A percentile compares a stretch with the other conserved stretches of the same genome.
Evolutionary conservation across 2,888 invertebrate genomes (phyloP).

Genomic region (Lapara coniferarum): DNA sequence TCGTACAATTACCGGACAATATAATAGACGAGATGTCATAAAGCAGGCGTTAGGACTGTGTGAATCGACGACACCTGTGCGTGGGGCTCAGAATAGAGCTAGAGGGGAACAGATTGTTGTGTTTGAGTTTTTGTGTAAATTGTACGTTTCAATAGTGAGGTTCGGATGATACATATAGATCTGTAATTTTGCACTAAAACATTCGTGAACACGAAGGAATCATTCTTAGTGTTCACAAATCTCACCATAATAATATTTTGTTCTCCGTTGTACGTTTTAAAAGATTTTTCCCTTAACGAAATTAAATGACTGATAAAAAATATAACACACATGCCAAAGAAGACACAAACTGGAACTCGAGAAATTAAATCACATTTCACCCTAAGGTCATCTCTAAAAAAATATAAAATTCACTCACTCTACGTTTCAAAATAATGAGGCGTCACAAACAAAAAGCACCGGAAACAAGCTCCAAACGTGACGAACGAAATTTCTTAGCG

Average conservation of each 20-base stretch:
- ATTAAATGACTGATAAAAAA: background rate
- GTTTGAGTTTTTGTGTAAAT: background rate
- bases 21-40: conserved; percentile 77
- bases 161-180: background rate
- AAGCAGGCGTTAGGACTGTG: conserved; percentile 63
- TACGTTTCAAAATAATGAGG: conserved; percentile 61
- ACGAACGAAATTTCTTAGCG: conserved; percentile 82
- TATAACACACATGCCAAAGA: background rate
- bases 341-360: background rate
- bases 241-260: no score
- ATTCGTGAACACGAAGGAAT: no score
- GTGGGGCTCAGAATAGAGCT: conserved; percentile 50
- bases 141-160: no score
- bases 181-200: no score
- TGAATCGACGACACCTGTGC: conserved; percentile 80
- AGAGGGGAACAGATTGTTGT: conserved; percentile 25
- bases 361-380: conserved; percentile 17
- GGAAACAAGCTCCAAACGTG: conserved; percentile 78
- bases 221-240: no score
- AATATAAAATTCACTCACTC: conserved; percentile 37
- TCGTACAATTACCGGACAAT: conserved; percentile 69
- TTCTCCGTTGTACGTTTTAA: background rate
- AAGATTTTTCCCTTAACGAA: background rate
- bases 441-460: conserved; percentile 70
- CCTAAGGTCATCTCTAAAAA: conserved; percentile 5